Conservation (phyloP, 1,140 invertebrate genomes). For the Dendroctonus ponderosae region DNA sequence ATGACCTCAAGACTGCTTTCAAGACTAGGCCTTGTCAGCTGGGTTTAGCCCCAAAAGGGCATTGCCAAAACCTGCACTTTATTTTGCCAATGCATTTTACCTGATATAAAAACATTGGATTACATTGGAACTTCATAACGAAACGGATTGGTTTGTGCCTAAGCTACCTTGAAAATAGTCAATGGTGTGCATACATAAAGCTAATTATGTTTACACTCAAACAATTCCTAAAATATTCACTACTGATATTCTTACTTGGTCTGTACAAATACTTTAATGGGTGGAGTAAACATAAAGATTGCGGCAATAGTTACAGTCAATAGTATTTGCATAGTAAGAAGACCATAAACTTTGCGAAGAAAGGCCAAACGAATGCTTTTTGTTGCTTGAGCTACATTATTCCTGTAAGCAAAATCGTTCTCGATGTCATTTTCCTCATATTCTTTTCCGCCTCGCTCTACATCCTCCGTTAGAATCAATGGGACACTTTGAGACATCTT, state of each 20-base stretch:
- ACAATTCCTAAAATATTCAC: not conserved
- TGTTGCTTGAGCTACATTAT: constrained; percentile 65
- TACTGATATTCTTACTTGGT: constrained; percentile 59
- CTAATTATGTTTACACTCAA: not conserved
- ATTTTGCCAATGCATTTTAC: too few relatives aligned
- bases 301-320: constrained; percentile 67
- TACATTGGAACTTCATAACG: too few relatives aligned
- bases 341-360: constrained; percentile 81
- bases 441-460: constrained; percentile 62
- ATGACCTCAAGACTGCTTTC: too few relatives aligned
- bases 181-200: too few relatives aligned
- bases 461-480: constrained; percentile 58
- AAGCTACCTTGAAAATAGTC: too few relatives aligned
- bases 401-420: constrained; percentile 68
- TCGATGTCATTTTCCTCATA: constrained; percentile 51
- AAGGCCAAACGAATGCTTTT: constrained; percentile 69
- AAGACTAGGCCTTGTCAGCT: too few relatives aligned
- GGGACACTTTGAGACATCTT: constrained; percentile 33
- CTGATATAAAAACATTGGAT: too few relatives aligned
- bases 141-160: too few relatives aligned
- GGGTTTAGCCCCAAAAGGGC: too few relatives aligned
- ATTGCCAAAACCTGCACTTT: too few relatives aligned
- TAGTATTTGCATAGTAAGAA: constrained; percentile 72
- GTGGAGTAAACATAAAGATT: constrained; percentile 62
- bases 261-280: constrained; percentile 66